Evolutionary conservation across 2,113 vertebrate species (phyloP).

Genomic region (Apteryx owenii): DNA sequence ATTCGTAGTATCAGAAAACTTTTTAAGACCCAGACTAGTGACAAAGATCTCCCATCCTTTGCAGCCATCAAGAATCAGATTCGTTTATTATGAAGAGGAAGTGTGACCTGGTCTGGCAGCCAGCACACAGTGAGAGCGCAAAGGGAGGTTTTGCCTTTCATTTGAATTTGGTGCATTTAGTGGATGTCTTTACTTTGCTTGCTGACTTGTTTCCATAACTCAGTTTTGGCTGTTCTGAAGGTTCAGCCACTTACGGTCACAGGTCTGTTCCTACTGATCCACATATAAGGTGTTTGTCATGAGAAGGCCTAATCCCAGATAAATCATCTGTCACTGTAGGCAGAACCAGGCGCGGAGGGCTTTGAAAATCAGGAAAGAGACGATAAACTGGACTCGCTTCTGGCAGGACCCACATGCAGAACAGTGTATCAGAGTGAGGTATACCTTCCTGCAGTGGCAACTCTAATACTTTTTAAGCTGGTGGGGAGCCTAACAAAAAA

Average conservation of each 20-base stretch:
- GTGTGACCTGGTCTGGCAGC: not conserved
- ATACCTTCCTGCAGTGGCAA: not conserved
- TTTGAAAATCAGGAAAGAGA: not conserved
- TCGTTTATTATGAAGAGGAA: not conserved
- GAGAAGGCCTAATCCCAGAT: not conserved
- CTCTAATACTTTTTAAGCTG: fast-evolving
- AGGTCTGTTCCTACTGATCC: not conserved
- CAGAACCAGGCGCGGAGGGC: not conserved
- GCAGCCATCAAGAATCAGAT: not conserved
- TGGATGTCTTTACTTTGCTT: not conserved
- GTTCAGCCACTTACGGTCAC: not conserved
- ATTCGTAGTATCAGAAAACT: not conserved
- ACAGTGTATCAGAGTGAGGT: not conserved
- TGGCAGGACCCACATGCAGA: not conserved
- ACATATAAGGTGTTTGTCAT: not conserved
- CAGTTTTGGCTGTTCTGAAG: not conserved
- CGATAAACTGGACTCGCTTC: not conserved
- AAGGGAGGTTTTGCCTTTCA: not conserved
- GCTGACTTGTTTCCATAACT: not conserved
- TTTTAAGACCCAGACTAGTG: not conserved
- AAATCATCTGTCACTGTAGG: not conserved
- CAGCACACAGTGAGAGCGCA: not conserved
- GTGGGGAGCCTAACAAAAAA: not conserved
- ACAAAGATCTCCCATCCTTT: not conserved
- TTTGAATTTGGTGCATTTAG: not conserved